Evolutionary conservation across 1,140 invertebrate species (phyloP).

Genomic region (Holcopasites calliopsidis): DNA sequence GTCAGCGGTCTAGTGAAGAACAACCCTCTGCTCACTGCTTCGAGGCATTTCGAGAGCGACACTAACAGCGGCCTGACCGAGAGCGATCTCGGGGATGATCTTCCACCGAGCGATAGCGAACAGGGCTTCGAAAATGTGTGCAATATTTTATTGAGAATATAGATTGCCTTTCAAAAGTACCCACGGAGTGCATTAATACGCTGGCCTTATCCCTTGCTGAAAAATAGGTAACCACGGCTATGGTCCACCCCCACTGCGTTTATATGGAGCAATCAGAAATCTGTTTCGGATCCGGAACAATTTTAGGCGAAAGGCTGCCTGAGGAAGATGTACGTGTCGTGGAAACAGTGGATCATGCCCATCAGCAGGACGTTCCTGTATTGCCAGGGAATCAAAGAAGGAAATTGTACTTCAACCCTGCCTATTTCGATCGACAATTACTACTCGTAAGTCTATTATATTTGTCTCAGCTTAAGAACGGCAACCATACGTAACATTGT

Average conservation of each 20-base stretch:
- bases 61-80: conserved; percentile 76
- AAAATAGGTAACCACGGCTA: conserved; percentile 83
- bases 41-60: conserved; percentile 82
- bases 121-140: conserved; percentile 67
- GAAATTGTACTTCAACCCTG: conserved; percentile 93
- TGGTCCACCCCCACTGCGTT: conserved; percentile 83
- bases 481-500: no score
- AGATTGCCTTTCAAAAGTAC: no score
- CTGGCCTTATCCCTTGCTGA: conserved; percentile 9
- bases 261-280: conserved; percentile 71
- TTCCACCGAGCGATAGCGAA: conserved; percentile 68
- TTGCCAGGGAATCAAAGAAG: conserved; percentile 83
- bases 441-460: conserved; percentile 84
- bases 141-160: no score
- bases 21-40: conserved; percentile 84
- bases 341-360: conserved; percentile 87
- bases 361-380: conserved; percentile 73
- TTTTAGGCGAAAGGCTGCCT: conserved; percentile 85
- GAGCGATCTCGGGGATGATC: conserved; percentile 73
- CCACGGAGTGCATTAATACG: no score
- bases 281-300: conserved; percentile 75
- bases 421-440: conserved; percentile 92
- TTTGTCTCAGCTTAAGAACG: no score
- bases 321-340: conserved; percentile 91
- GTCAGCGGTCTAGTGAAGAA: conserved; percentile 86